Percentiles rank a stretch among this genome's conserved stretches.
Evolutionary conservation across 2,888 invertebrate species (phyloP).

Genomic region (Nymphalis c-album): DNA sequence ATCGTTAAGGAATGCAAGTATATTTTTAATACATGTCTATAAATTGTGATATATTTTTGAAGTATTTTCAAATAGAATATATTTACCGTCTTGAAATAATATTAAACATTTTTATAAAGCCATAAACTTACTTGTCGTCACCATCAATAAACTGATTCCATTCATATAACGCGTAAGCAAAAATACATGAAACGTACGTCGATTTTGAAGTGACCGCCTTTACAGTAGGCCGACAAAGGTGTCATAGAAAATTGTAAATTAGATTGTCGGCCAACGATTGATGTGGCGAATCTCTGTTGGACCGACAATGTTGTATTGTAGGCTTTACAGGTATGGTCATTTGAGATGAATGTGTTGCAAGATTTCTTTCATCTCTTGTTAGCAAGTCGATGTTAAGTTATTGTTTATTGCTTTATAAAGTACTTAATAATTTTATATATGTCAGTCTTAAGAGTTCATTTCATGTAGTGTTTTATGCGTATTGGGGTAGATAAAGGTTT

Average conservation of each 20-base stretch:
- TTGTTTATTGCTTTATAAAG: too few relatives aligned
- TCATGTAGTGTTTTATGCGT: too few relatives aligned
- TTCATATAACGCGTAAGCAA: constrained; percentile 17
- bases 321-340: constrained; percentile 26
- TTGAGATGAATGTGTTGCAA: constrained; percentile 13
- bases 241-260: constrained; percentile 32
- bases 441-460: too few relatives aligned
- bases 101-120: constrained; percentile 5
- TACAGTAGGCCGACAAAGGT: constrained; percentile 24
- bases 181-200: constrained; percentile 21
- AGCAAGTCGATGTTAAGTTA: not conserved
- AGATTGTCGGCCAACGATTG: constrained; percentile 46
- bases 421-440: too few relatives aligned
- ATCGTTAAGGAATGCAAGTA: too few relatives aligned
- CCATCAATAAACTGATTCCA: constrained; percentile 23
- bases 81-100: not conserved
- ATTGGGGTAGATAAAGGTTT: too few relatives aligned
- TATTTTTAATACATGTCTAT: too few relatives aligned
- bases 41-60: too few relatives aligned
- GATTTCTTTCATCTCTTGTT: constrained; percentile 1
- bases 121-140: constrained; percentile 6
- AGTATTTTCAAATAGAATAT: too few relatives aligned
- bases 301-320: constrained; percentile 45
- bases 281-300: constrained; percentile 80
- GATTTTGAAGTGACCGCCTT: constrained; percentile 28